phyloP scores from a whole-genome alignment of 2,113 vertebrate species.

The Recurvirostra avosetta region DNA sequence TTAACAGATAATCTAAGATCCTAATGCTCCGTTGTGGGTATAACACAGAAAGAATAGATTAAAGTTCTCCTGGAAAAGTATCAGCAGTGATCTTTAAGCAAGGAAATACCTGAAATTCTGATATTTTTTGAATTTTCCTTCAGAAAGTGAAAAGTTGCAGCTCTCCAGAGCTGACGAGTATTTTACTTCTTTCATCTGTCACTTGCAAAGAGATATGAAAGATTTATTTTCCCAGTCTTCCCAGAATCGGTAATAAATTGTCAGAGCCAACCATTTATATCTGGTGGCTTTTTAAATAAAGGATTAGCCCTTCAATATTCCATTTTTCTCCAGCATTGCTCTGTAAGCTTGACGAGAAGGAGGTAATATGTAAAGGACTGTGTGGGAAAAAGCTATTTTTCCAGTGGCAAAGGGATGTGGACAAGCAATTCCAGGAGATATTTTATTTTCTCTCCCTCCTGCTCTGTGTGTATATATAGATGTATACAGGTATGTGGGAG shows the following conservation, averaged over 20 bases:
- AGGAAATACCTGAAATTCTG: not conserved
- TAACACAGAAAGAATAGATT: not conserved
- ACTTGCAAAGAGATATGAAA: conserved; percentile 14
- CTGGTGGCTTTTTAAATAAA: conserved; percentile 40
- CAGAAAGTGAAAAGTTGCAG: not conserved
- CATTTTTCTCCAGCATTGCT: not conserved
- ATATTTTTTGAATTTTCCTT: not conserved
- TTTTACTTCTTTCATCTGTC: conserved; percentile 26
- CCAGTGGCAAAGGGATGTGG: not conserved
- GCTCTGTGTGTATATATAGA: not conserved
- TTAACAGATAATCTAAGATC: not conserved
- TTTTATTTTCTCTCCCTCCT: not conserved
- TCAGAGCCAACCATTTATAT: not conserved
- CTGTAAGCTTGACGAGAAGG: not conserved
- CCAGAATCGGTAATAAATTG: conserved; percentile 5
- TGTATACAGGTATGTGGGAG: not conserved
- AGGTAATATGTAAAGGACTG: not conserved
- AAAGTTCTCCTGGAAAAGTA: not conserved
- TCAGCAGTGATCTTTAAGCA: not conserved
- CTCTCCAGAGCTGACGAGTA: not conserved
- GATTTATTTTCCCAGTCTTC: conserved; percentile 16
- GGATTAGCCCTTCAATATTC: conserved; percentile 18
- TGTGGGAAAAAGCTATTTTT: not conserved
- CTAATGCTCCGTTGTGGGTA: not conserved
- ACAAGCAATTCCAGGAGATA: not conserved